Evolutionary conservation across 64 coral and sea anemone species (phyloP), one percentile per base, ranked within the genome.

Genomic region (Catalaphyllia jardinei): DNA sequence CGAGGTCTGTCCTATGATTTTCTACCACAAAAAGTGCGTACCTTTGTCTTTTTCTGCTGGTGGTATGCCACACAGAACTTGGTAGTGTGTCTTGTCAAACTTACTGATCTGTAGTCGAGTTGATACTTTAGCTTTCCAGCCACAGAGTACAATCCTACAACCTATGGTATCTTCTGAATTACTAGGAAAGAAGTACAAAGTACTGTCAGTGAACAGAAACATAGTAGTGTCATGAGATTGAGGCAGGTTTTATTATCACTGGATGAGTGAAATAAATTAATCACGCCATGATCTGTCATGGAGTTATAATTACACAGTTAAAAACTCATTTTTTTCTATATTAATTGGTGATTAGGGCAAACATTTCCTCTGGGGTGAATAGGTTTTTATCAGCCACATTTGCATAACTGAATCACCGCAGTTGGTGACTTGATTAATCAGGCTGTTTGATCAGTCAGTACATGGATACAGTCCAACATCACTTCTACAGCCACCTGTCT

Each of bases 61-160:
- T 39, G 88, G 89, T 50, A 95, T 92, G 19, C 94, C 94, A 93
- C 94, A 96, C 10, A 96, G 62, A 1, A 92, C 84, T 73, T 79
- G 77, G 52, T 93, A 97, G 52, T 97, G 95, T 28, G 89, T 82
- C 71, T 89, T 97, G 46, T 97, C 95, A 86, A 91, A 90, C 31
- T 87, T 97, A 60, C 88, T 83, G 67, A 92, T 90, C 20, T 94
- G 77, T 54, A 91, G 69, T 69, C 95, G 88, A 79, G 73, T 94
- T 29, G 95, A 97, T 4, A 92, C 93, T 82, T 88, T 93, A 46
- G 95, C 95, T 91, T 97, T 97, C 95, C 95, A 97, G 29, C 95
- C 95, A 97, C 92, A 93, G 69, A 93, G 91, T 62, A 83, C 72
- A 55, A 97, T 20, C 15, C 73, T 30, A 65, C 95, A 93, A 20